Evolutionary conservation across 1,140 invertebrate species (phyloP).

Genomic region (Drosophila auraria): DNA sequence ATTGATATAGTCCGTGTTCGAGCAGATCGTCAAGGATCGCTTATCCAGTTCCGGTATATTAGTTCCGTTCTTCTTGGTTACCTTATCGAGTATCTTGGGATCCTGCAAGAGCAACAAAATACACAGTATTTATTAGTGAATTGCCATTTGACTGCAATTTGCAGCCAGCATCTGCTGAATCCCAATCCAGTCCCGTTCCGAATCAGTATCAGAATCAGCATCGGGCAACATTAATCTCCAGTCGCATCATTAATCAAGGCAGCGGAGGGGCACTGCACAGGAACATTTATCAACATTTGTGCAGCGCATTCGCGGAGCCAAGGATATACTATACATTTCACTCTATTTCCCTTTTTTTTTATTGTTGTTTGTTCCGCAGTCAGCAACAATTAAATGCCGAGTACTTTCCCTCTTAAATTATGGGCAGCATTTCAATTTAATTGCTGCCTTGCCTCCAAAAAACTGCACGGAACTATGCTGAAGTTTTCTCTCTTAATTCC

Average conservation of each 20-base stretch:
- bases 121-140: conserved; percentile 6
- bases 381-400: conserved; percentile 35
- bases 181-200: background rate
- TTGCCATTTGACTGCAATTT: conserved; percentile 63
- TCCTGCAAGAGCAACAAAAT: conserved; percentile 88
- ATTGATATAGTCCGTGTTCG: conserved; percentile 99
- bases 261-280: background rate
- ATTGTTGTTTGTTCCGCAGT: background rate
- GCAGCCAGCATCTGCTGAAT: conserved; percentile 10
- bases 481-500: too few relatives aligned
- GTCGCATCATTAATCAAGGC: conserved; percentile 75
- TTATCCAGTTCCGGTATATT: conserved; percentile 92
- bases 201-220: conserved; percentile 21
- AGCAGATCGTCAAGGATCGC: conserved; percentile 98
- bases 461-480: background rate
- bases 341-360: conserved; percentile 34
- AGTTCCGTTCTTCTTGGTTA: conserved; percentile 91
- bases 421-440: conserved; percentile 7
- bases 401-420: conserved; percentile 11
- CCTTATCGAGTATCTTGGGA: conserved; percentile 91
- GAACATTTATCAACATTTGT: conserved; percentile 78
- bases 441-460: conserved; percentile 3
- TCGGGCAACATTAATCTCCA: conserved; percentile 70
- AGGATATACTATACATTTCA: conserved; percentile 15
- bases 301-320: conserved; percentile 44